Conservation (phyloP, 2,113 vertebrate genomes). For the Rallus limicola region DNA sequence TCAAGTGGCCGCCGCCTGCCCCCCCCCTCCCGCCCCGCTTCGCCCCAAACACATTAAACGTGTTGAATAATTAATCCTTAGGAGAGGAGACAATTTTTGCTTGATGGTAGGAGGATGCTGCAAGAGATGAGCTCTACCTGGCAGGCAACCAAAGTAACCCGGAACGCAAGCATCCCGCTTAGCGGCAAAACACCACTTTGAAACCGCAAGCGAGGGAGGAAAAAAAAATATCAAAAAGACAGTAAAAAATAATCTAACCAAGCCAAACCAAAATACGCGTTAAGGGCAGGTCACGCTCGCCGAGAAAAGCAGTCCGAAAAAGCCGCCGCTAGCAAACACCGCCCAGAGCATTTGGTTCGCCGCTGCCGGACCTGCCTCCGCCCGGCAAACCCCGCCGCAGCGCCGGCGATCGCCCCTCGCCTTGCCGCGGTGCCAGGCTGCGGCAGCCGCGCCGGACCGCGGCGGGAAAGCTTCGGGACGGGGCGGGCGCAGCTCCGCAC, state of each 20-base stretch:
- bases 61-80: constrained; percentile 57
- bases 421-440: background rate
- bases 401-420: background rate
- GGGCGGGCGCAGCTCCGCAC: background rate
- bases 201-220: background rate
- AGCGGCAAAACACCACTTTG: constrained; percentile 9
- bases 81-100: background rate
- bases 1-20: background rate
- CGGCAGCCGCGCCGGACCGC: background rate
- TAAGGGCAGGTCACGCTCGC: background rate
- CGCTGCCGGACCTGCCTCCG: background rate
- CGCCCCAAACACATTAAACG: constrained; percentile 20
- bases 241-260: background rate
- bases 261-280: background rate
- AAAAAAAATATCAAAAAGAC: background rate
- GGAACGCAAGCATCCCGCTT: background rate
- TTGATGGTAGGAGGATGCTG: constrained; percentile 13
- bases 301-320: background rate
- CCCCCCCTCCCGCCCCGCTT: background rate
- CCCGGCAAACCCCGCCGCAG: background rate
- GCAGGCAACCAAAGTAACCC: constrained; percentile 45
- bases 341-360: background rate
- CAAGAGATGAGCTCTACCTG: constrained; percentile 13
- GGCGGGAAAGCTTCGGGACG: background rate
- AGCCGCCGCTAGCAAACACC: background rate